Evolutionary conservation across 2,113 vertebrate genomes (phyloP).

Genomic region (Rhinogobius similis): DNA sequence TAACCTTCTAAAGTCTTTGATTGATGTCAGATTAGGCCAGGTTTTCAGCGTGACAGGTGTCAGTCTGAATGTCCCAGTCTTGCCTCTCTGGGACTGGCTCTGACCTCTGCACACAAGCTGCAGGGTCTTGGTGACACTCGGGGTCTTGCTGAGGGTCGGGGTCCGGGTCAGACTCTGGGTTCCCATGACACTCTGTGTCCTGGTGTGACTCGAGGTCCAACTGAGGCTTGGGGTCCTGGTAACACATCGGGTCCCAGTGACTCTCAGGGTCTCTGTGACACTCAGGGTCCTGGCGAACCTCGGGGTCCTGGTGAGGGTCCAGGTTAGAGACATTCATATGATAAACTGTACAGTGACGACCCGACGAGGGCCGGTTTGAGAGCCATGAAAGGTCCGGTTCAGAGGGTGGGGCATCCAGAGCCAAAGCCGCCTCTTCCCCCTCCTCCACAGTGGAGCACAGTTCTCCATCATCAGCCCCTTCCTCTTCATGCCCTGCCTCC

Average conservation of each 20-base stretch:
- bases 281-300: not conserved
- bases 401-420: slow-evolving; percentile 42
- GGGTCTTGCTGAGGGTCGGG: not conserved
- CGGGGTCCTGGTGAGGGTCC: not conserved
- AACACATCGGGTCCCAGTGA: not conserved
- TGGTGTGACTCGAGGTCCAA: not conserved
- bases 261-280: not conserved
- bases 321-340: not conserved
- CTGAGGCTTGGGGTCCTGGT: not conserved
- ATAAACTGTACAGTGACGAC: slow-evolving; percentile 33
- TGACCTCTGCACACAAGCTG: slow-evolving; percentile 18
- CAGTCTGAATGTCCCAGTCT: slow-evolving; percentile 48
- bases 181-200: not conserved
- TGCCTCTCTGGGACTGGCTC: slow-evolving; percentile 23
- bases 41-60: slow-evolving; percentile 57
- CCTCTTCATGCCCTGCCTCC: slow-evolving; percentile 58
- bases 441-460: slow-evolving; percentile 65
- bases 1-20: slow-evolving; percentile 16
- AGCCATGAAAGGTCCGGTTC: slow-evolving; percentile 56
- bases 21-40: slow-evolving; percentile 54
- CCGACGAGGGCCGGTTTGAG: slow-evolving; percentile 28
- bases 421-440: slow-evolving; percentile 63
- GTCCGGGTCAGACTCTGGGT: not conserved
- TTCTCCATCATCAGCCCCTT: slow-evolving; percentile 56
- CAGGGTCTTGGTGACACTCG: slow-evolving; percentile 5